Base-by-base conservation (phyloP, 2,797 vertebrate species). In the Melanogrammus aeglefinus region DNA sequence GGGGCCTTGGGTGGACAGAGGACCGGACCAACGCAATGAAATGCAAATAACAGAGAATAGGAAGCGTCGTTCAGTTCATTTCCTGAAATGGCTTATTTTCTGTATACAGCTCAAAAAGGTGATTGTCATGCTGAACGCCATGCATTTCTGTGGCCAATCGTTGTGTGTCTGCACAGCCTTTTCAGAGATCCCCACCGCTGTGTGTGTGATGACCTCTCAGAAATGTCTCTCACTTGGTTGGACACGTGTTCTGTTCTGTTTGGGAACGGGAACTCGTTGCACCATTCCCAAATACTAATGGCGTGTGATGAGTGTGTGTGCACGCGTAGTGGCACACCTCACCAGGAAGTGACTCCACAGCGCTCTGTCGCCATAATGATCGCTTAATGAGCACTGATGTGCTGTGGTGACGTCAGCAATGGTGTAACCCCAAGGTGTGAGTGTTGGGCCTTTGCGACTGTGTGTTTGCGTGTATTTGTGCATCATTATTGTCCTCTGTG, bases 401-500 rank as follows among this genome's bases (percentile, higher is more conserved):
- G 41, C 41, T 33, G 24, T 57, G 74, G 29, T 27, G 31, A 75
- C 21, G 38, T 27, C 44, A 51, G 29, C 14, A 7, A 29, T 12
- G 74, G 41, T 33, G 27, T 75, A 27, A 27, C 35, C 38, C n/a
- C 3, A 16, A 21, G 36, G 73, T 33, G 74, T 10, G 41, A 10
- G 21, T 9, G n/a, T 9, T 27, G 33, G 4, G 21, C 10, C 21
- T 18, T 9, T 39, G 38, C 2, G 38, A 39, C 14, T 74, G 73
- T 74, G 73, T 74, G 73, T 38, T 8, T 33, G 72, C 35, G 31
- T 74, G 73, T 74, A 35, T 74, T 36, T 12, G 73, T 39, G 73
- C 13, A 31, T 31, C n/a, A 16, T 47, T 47, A 47, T 47, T 14
- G 16, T 47, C 16, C 3, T 47, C 14, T 2, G 14, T 47, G 13